Evolutionary conservation across 1,140 invertebrate species (phyloP).

Genomic region (Tachypleus tridentatus): DNA sequence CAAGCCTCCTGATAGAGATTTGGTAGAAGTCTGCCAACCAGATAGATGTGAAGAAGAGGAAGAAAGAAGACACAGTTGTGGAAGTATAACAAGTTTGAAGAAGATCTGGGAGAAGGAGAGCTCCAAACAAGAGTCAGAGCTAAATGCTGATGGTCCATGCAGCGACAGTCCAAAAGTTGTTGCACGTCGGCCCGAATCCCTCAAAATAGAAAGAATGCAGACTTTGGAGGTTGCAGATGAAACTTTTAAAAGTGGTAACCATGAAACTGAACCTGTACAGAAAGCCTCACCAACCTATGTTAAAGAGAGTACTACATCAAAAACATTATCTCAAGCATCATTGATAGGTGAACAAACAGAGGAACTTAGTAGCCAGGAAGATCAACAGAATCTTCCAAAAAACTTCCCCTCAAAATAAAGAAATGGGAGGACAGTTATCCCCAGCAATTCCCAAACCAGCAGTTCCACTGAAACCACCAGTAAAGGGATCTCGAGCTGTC

Average conservation of each 20-base stretch:
- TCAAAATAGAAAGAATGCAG: background rate
- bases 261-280: too few relatives aligned
- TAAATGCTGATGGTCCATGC: constrained; percentile 7
- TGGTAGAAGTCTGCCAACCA: constrained; percentile 8
- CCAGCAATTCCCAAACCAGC: constrained; percentile 12
- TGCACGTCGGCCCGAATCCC: constrained; percentile 14
- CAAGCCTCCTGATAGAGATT: background rate
- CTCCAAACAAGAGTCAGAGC: constrained; percentile 7
- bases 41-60: constrained; percentile 36
- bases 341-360: too few relatives aligned
- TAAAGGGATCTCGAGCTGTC: constrained; percentile 10
- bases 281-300: too few relatives aligned
- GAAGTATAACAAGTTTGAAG: constrained; percentile 82
- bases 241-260: too few relatives aligned
- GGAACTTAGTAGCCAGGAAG: too few relatives aligned
- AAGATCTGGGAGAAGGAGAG: constrained; percentile 63
- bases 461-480: constrained; percentile 18
- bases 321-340: too few relatives aligned
- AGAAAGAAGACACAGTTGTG: constrained; percentile 77
- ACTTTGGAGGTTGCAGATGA: too few relatives aligned
- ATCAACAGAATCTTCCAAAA: too few relatives aligned
- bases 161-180: constrained; percentile 16
- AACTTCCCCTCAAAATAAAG: too few relatives aligned
- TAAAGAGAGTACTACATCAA: too few relatives aligned
- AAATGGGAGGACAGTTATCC: background rate